Evolutionary conservation across 2,113 vertebrate genomes (phyloP).

Genomic region (Isichthys henryi): DNA sequence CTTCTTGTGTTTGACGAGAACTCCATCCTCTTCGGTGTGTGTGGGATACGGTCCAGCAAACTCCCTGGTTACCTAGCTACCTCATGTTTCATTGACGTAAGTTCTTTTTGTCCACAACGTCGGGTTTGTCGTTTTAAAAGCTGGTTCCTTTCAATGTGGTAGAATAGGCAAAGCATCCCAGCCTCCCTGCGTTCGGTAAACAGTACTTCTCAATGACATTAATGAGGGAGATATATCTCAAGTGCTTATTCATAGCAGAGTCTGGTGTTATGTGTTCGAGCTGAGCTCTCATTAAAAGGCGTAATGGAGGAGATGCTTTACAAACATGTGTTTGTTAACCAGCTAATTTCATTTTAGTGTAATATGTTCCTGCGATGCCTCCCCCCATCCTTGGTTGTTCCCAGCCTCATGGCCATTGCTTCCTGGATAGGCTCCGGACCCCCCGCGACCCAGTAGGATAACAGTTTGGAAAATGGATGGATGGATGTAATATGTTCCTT

Average conservation of each 20-base stretch:
- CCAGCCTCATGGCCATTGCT: no score
- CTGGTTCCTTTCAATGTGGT: background rate
- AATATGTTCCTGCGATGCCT: background rate
- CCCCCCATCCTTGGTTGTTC: no score
- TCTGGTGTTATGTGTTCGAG: background rate
- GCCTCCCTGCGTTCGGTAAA: constrained; percentile 19
- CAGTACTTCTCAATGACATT: constrained; percentile 14
- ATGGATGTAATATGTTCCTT: background rate
- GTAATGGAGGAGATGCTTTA: constrained; percentile 4
- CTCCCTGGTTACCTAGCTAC: constrained; percentile 32
- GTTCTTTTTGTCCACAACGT: constrained; percentile 6
- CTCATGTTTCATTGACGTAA: constrained; percentile 12
- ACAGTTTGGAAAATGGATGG: no score
- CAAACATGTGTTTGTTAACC: constrained; percentile 13
- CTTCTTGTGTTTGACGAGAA: background rate
- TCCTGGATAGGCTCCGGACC: no score
- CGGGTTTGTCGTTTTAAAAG: background rate
- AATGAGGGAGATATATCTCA: constrained; percentile 25
- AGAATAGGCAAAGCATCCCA: background rate
- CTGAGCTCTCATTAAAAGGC: constrained; percentile 11
- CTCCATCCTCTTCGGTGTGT: background rate
- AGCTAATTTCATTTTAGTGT: background rate
- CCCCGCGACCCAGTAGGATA: no score
- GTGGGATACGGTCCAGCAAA: background rate
- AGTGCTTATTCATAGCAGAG: constrained; percentile 30